Percentiles rank a stretch among this genome's conserved stretches.
phyloP scores from a whole-genome alignment of 2,797 vertebrate species.

The Lepilemur septentrionalis region DNA sequence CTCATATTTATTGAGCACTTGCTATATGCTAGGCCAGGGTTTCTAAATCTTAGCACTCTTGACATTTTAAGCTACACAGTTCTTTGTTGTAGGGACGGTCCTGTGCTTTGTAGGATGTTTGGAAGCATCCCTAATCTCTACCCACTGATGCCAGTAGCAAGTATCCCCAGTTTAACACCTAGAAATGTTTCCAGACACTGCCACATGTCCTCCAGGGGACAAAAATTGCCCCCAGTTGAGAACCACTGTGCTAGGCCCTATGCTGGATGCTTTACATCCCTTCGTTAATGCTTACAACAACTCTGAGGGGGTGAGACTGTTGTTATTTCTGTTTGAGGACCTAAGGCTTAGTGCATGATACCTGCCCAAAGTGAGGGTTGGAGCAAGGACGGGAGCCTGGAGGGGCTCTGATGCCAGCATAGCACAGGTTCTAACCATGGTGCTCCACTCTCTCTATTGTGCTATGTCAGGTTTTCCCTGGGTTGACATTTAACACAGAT shows the following conservation, averaged over 20 bases:
- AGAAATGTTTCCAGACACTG: neutral
- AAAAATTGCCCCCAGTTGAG: neutral
- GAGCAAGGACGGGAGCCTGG: neutral
- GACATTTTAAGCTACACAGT: neutral
- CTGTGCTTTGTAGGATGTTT: neutral
- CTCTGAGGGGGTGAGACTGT: neutral
- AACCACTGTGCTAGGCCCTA: neutral
- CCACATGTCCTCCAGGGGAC: neutral
- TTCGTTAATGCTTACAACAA: neutral
- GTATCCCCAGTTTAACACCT: neutral
- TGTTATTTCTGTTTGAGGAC: neutral
- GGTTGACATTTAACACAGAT: neutral
- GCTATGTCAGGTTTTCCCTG: neutral
- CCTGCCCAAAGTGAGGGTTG: neutral
- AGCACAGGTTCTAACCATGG: neutral
- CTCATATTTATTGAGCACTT: neutral
- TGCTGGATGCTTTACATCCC: neutral
- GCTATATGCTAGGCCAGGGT: neutral
- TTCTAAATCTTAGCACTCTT: conserved; percentile 8
- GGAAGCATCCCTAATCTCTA: neutral
- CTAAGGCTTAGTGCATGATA: neutral
- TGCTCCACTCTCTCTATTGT: neutral
- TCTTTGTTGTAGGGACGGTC: neutral
- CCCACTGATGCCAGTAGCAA: neutral
- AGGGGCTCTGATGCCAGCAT: neutral